Evolutionary conservation across 2,888 invertebrate genomes (phyloP), one percentile per base, ranked within the genome.

Genomic region (Idaea biselata): DNA sequence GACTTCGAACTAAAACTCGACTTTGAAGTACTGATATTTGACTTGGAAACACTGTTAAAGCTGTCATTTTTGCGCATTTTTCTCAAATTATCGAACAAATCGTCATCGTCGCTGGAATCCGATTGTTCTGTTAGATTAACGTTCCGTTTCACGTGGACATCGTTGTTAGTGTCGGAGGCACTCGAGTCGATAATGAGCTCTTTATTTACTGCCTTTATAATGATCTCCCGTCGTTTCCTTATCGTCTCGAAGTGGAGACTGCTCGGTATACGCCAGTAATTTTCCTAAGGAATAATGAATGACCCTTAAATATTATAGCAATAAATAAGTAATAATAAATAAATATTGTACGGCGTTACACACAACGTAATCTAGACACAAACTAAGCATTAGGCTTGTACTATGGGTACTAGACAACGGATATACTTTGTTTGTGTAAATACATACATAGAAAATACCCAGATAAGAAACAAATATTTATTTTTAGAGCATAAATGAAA

Each of bases 211-310:
- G 94, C 94, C 79, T 93, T 91, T 61, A 89, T 86, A 67, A 95
- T 91, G 60, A 94, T 86, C 73, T 93, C 91, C 60, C 93, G 89
- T 18, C 94, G 90, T 76, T 93, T 93, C 68, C 93, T 90, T 62
- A 95, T 91, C n/a, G 91, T 93, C 25, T 91, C 84, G 57, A 88
- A 84, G 63, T 90, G 88, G 61, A 96, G 89, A 74, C 91, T 89
- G 63, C 94, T 94, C 0, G 98, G 97, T 77, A 98, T 96, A 73
- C 97, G 94, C 98, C 98, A 98, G 84, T 97, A 97, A 65, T 91
- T 93, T 93, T 98, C 97, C 95, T 97, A 87, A 64, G 82, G 82
- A 61, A 61, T 66, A 55, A 69, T 68, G 58, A 55, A 69, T 68
- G 58, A 54, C 16, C 25, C 55, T 58, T 60, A 33, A 54, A 33